A percentile compares a stretch with the other conserved stretches of the same genome.
Evolutionary conservation across 2,888 invertebrate species (phyloP).

Genomic region (Chrysolina oricalcia): DNA sequence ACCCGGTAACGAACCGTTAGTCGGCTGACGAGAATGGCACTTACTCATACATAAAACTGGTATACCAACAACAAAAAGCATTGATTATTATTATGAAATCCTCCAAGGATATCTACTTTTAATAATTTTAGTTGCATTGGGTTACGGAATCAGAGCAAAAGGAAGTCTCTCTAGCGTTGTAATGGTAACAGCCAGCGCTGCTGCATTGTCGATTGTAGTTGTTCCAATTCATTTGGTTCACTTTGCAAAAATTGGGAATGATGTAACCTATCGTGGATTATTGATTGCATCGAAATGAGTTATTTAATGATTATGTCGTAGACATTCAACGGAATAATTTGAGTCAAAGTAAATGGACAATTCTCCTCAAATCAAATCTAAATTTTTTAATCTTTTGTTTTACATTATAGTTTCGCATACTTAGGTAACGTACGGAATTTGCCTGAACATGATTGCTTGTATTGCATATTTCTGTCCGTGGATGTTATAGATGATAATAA

Average conservation of each 20-base stretch:
- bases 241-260: conserved; percentile 4
- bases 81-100: conserved; percentile 34
- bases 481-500: too few species aligned
- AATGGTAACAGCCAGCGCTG: not conserved
- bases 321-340: not conserved
- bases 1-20: conserved; percentile 17
- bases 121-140: conserved; percentile 30
- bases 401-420: too few species aligned
- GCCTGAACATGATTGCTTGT: too few species aligned
- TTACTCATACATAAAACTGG: conserved; percentile 7
- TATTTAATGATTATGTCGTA: too few species aligned
- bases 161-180: conserved; percentile 16
- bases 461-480: too few species aligned
- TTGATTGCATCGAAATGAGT: not conserved
- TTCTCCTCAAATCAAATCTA: not conserved
- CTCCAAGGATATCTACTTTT: conserved; percentile 45
- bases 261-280: not conserved
- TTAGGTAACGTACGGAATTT: too few species aligned
- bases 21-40: conserved; percentile 15
- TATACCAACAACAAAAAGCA: conserved; percentile 16
- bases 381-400: not conserved
- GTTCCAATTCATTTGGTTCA: not conserved
- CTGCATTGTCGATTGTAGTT: conserved; percentile 18
- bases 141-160: conserved; percentile 36
- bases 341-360: not conserved